Percentiles rank a stretch among this genome's conserved stretches.
These are phyloP conservation scores for Cheilosia grossa DNA, from an alignment of 2,888 invertebrate genomes.

Conservation along the genomic window DNA sequence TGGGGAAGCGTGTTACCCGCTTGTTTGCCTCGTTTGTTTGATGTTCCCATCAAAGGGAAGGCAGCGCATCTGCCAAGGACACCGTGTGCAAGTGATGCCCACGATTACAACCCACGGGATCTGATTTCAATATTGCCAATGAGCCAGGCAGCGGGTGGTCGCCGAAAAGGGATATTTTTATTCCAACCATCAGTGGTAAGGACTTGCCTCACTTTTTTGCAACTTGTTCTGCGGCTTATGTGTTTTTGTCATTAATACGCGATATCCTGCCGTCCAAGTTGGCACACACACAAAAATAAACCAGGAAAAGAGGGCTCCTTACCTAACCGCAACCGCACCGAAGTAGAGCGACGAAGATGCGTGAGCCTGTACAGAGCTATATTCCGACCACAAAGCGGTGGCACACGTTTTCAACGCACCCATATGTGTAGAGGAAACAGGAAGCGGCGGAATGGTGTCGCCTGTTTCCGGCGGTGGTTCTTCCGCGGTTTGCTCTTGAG, in stretches of 20 bases:
- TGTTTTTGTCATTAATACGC: conserved; percentile 73
- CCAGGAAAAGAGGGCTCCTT: conserved; percentile 10
- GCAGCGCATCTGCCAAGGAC: conserved; percentile 42
- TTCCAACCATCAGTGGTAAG: not conserved
- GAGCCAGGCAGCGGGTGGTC: conserved; percentile 45
- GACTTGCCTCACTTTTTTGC: not conserved
- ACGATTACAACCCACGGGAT: conserved; percentile 35
- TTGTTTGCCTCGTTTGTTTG: conserved; percentile 39
- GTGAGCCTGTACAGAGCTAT: conserved; percentile 50
- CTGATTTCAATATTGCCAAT: conserved; percentile 59
- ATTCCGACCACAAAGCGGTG: conserved; percentile 57
- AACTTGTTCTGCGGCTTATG: conserved; percentile 59
- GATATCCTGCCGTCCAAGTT: conserved; percentile 59
- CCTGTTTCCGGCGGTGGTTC: conserved; percentile 47
- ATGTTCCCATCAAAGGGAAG: conserved; percentile 61
- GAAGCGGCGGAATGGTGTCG: conserved; percentile 41
- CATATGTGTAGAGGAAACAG: conserved; percentile 36
- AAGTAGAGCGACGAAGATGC: conserved; percentile 45
- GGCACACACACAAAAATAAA: conserved; percentile 12
- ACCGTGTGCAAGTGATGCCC: conserved; percentile 22
- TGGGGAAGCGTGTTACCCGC: conserved; percentile 7
- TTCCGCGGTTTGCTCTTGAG: conserved; percentile 27
- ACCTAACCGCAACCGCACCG: conserved; percentile 36
- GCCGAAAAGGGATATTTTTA: conserved; percentile 12
- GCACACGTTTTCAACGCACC: conserved; percentile 59